Evolutionary conservation across 1,140 invertebrate species (phyloP).

Genomic region (Hyposmocoma kahamanoa): DNA sequence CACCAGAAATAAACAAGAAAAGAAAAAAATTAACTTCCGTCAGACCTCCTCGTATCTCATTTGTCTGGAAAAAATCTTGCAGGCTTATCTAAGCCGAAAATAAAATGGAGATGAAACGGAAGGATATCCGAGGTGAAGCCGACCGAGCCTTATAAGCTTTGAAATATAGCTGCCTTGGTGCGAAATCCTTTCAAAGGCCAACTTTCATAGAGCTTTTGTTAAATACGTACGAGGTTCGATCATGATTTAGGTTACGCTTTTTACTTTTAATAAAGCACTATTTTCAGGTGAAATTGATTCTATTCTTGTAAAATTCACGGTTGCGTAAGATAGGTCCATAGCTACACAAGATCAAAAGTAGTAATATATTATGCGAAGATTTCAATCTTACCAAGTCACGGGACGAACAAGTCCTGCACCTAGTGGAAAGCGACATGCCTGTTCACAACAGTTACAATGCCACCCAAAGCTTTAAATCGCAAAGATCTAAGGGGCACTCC

Average conservation of each 20-base stretch:
- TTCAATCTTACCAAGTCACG: too few relatives aligned
- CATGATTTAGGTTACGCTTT: not conserved
- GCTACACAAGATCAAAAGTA: too few relatives aligned
- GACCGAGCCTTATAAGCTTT: constrained; percentile 27
- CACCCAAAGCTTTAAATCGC: too few relatives aligned
- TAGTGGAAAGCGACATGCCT: too few relatives aligned
- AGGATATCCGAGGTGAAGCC: constrained; percentile 31
- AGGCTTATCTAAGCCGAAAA: constrained; percentile 35
- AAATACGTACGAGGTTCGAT: constrained; percentile 18
- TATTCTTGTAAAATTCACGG: too few relatives aligned
- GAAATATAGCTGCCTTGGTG: constrained; percentile 31
- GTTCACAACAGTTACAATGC: too few relatives aligned
- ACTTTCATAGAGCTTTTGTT: constrained; percentile 22
- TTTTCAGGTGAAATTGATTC: too few relatives aligned
- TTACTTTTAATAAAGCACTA: too few relatives aligned
- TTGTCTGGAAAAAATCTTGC: constrained; percentile 34
- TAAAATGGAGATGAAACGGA: constrained; percentile 48
- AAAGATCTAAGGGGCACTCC: too few relatives aligned
- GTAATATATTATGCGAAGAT: too few relatives aligned
- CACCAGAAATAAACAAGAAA: constrained; percentile 12
- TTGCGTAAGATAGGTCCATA: too few relatives aligned
- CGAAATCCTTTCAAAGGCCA: constrained; percentile 17
- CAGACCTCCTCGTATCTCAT: constrained; percentile 21
- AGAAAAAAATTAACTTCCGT: constrained; percentile 18
- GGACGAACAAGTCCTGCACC: too few relatives aligned